Conservation (phyloP, 2,797 vertebrate genomes). For the Aeoliscus strigatus region DNA sequence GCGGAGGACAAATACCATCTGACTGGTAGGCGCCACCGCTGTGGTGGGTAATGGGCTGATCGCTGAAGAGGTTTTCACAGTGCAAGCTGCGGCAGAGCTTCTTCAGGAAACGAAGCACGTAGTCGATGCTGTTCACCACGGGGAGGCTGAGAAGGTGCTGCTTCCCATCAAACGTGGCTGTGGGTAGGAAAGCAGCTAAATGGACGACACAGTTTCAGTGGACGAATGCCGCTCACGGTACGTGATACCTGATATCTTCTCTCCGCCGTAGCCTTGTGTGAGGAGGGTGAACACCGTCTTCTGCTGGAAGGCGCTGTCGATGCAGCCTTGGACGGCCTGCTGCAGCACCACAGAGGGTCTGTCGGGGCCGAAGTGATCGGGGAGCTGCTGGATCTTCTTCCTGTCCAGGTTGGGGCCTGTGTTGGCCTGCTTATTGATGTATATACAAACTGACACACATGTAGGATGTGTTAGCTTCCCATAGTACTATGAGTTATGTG, state of each 20-base stretch:
- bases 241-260: slow-evolving; percentile 89
- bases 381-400: slow-evolving; percentile 92
- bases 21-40: slow-evolving; percentile 64
- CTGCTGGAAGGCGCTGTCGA: slow-evolving; percentile 92
- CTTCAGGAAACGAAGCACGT: slow-evolving; percentile 93
- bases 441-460: slow-evolving; percentile 86
- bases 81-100: slow-evolving; percentile 92
- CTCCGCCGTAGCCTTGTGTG: slow-evolving; percentile 91
- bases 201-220: slow-evolving; percentile 14
- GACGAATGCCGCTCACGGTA: too few relatives aligned
- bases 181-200: slow-evolving; percentile 48
- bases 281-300: slow-evolving; percentile 93
- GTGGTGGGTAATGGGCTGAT: slow-evolving; percentile 85
- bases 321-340: slow-evolving; percentile 94
- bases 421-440: slow-evolving; percentile 92
- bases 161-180: slow-evolving; percentile 94
- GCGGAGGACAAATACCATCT: slow-evolving; percentile 54
- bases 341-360: slow-evolving; percentile 86
- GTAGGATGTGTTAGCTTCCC: background rate
- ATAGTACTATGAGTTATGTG: too few relatives aligned
- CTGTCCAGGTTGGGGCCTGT: slow-evolving; percentile 90
- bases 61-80: slow-evolving; percentile 96
- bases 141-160: slow-evolving; percentile 91
- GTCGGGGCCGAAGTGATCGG: slow-evolving; percentile 91
- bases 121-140: slow-evolving; percentile 93